Evolutionary conservation across 2,888 invertebrate species (phyloP), one percentile per base, ranked within the genome.

Genomic region (Netelia melanura): DNA sequence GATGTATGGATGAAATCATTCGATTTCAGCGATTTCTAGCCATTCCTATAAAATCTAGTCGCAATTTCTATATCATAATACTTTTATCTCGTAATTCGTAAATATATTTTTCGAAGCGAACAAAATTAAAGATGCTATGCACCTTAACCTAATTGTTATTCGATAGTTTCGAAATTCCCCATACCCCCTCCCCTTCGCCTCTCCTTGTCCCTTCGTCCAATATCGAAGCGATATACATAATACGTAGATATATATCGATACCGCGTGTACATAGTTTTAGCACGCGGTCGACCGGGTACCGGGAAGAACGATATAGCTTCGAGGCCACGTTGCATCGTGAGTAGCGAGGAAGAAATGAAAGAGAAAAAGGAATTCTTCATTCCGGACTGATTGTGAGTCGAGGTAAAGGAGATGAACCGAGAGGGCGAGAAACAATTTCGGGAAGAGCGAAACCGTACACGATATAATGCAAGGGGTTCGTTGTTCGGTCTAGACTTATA

Each of bases 391-490:
- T 25, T 25, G 25, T 30, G 62, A 17, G 74, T 62, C 30, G 25
- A 17, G 25, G 23, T 9, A 61, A 43, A 52, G 62, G 44, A 62
- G 25, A 5, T 6, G 44, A 10, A 44, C 3, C 9, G 9, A 30
- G 17, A 25, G 44, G 8, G 21, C 44, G 65, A 65, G 65, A 10
- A 65, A 65, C 2, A 65, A 65, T 65, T 65, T 65, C 9, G 43
- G n/a, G 21, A 21, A 65, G 65, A 65, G 38, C n/a, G 44, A 44
- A 10, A 38, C 38, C 38, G 25, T 64, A 64, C 38, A 10, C 43
- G 65, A 65, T 44, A 65, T 9, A 44, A 65, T 44, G 6, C 44
- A 9, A 21, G 65, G 9, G 62, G 25, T 25, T 25, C 25, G 25
- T 25, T 25, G 25, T 25, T 25, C 25, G 25, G 3, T 25, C 17